These are phyloP conservation scores for Eubasilissa regina DNA, from an alignment of 1,140 invertebrate genomes.

Conservation along the genomic window DNA sequence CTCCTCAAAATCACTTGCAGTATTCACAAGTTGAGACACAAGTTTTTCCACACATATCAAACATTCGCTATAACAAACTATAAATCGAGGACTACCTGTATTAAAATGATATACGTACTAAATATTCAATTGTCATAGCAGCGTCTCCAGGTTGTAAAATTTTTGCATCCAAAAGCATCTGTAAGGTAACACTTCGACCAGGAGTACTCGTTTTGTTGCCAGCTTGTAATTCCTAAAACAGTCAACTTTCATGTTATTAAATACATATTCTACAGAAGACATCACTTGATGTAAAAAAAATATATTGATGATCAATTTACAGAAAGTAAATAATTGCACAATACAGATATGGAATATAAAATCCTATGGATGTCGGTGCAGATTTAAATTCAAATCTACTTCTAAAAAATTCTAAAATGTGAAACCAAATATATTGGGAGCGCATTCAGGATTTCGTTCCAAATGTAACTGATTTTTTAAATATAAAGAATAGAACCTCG, in stretches of 20 bases:
- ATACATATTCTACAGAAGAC: background rate
- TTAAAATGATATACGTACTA: conserved; percentile 74
- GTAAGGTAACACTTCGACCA: conserved; percentile 86
- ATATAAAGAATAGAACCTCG: conserved; percentile 66
- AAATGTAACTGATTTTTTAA: no score
- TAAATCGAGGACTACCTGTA: no score
- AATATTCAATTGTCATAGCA: conserved; percentile 90
- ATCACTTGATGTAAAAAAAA: background rate
- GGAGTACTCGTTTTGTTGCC: conserved; percentile 71
- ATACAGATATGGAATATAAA: no score
- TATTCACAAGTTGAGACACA: no score
- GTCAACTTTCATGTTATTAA: background rate
- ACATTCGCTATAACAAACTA: no score
- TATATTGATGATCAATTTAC: background rate
- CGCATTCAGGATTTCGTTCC: no score
- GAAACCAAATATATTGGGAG: no score
- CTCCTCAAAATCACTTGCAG: no score
- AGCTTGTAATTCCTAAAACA: conserved; percentile 70
- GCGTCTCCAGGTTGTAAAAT: conserved; percentile 86
- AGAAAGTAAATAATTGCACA: conserved; percentile 44
- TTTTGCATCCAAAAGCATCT: conserved; percentile 86
- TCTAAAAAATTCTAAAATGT: no score
- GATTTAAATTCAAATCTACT: no score
- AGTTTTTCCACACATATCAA: no score
- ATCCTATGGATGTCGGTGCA: no score